Conservation (phyloP, 2,888 invertebrate genomes). For the Trypoxylon attenuatum region DNA sequence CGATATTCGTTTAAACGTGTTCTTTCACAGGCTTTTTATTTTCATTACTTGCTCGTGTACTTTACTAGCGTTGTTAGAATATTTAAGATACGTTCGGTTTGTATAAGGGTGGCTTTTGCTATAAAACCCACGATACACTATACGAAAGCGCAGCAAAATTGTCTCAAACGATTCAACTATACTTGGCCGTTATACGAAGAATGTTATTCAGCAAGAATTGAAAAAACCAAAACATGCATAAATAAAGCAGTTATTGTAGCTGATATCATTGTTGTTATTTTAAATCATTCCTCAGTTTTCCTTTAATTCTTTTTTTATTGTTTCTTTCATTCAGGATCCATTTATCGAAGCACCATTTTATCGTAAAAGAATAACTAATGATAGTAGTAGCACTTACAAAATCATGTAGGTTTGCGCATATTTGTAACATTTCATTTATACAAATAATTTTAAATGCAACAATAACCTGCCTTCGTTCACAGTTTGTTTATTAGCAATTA, state of each 20-base stretch:
- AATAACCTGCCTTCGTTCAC: conserved; percentile 31
- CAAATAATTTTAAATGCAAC: conserved; percentile 44
- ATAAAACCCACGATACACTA: conserved; percentile 5
- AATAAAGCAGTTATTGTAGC: too few species aligned
- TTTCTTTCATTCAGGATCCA: neutral
- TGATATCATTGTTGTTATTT: too few species aligned
- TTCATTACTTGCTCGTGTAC: neutral
- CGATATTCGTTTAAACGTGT: neutral
- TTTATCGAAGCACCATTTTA: neutral
- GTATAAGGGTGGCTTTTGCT: conserved; percentile 15
- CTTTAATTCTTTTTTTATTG: neutral
- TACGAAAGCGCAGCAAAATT: neutral
- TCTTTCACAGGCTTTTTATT: neutral
- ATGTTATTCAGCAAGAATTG: neutral
- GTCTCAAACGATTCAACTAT: neutral
- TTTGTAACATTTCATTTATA: conserved; percentile 36
- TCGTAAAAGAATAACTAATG: neutral
- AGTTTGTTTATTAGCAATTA: conserved; percentile 20
- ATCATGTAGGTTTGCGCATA: conserved; percentile 23
- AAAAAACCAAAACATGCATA: neutral
- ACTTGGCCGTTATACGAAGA: neutral
- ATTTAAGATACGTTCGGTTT: neutral
- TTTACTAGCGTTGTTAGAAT: neutral
- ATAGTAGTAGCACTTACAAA: conserved; percentile 34
- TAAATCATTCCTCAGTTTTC: neutral